phyloP scores from a whole-genome alignment of 2,888 invertebrate genomes.

The Eurytoma adleriae region DNA sequence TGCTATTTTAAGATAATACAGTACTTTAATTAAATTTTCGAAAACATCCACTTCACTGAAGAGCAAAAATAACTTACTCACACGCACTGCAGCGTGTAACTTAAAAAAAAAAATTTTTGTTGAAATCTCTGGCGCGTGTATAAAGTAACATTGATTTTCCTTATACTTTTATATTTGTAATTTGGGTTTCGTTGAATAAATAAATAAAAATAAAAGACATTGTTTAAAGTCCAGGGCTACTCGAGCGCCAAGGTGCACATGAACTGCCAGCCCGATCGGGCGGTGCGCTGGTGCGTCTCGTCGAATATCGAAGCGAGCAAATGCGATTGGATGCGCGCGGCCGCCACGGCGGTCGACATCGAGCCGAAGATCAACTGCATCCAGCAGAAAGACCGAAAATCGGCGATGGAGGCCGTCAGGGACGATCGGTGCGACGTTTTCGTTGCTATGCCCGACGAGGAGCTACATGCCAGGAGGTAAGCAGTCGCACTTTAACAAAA shows the following conservation, averaged over 20 bases:
- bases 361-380: slow-evolving; percentile 89
- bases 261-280: slow-evolving; percentile 69
- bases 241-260: slow-evolving; percentile 69
- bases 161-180: no score
- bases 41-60: no score
- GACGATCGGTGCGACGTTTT: slow-evolving; percentile 84
- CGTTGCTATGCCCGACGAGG: slow-evolving; percentile 84
- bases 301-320: slow-evolving; percentile 85
- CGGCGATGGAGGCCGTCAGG: slow-evolving; percentile 83
- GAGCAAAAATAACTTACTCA: no score
- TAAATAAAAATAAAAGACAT: slow-evolving; percentile 29
- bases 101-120: no score
- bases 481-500: slow-evolving; percentile 39
- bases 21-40: no score
- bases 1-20: no score
- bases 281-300: slow-evolving; percentile 80
- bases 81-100: no score
- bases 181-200: no score
- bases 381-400: slow-evolving; percentile 79
- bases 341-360: slow-evolving; percentile 85
- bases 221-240: slow-evolving; percentile 70
- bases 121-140: no score
- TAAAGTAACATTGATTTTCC: no score
- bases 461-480: slow-evolving; percentile 83
- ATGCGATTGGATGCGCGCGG: slow-evolving; percentile 87